phyloP scores from a whole-genome alignment of 2,888 invertebrate species.

The Sphecodes monilicornis region DNA sequence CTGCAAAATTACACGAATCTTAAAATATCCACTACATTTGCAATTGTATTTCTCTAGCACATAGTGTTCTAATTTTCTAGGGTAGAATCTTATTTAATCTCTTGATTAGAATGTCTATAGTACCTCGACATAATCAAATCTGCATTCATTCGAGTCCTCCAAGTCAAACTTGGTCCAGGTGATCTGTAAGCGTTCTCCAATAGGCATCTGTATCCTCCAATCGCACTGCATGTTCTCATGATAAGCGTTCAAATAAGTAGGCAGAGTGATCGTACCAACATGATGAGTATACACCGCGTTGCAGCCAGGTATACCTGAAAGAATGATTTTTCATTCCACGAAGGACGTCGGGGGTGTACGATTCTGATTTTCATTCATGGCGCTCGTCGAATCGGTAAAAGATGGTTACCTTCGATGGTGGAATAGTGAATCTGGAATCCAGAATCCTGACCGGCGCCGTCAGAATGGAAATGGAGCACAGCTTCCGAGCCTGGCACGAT shows the following conservation, averaged over 20 bases:
- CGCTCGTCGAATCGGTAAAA: background rate
- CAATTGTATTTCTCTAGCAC: too few species aligned
- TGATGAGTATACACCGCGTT: conserved; percentile 90
- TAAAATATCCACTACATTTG: too few species aligned
- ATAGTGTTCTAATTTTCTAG: too few species aligned
- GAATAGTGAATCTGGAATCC: conserved; percentile 95
- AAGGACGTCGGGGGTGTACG: background rate
- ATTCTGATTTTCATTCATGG: background rate
- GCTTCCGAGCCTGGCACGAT: conserved; percentile 88
- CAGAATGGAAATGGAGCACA: conserved; percentile 92
- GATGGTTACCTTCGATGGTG: conserved; percentile 87
- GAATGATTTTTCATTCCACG: background rate
- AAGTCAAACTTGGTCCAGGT: conserved; percentile 89
- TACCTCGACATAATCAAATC: conserved; percentile 89
- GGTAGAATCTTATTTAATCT: background rate
- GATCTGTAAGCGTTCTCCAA: conserved; percentile 88
- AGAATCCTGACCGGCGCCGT: conserved; percentile 87
- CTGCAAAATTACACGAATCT: conserved; percentile 80
- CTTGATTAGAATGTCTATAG: background rate
- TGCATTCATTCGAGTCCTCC: conserved; percentile 87
- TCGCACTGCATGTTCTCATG: conserved; percentile 89
- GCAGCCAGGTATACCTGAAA: conserved; percentile 90
- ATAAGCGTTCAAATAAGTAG: conserved; percentile 86
- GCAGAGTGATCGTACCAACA: conserved; percentile 89
- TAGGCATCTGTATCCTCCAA: conserved; percentile 90